A percentile compares a stretch with the other conserved stretches of the same genome.
phyloP scores from a whole-genome alignment of 1,140 invertebrate genomes.

The Papilio glaucus region DNA sequence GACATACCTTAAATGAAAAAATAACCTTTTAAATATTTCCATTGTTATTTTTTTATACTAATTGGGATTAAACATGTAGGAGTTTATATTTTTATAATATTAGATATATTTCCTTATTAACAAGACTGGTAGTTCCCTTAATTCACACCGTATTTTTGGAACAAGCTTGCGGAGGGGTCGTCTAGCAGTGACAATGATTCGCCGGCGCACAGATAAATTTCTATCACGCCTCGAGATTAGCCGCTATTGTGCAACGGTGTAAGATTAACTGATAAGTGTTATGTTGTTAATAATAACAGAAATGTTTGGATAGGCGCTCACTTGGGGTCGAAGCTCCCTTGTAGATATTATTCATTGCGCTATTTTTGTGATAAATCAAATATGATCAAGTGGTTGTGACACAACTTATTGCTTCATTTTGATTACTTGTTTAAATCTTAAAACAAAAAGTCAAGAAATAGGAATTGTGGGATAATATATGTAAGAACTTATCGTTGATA shows the following conservation, averaged over 20 bases:
- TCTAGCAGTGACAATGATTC: constrained; percentile 68
- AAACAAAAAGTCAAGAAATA: too few relatives aligned
- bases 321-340: constrained; percentile 56
- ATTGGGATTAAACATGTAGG: too few relatives aligned
- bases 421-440: background rate
- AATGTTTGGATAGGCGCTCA: constrained; percentile 69
- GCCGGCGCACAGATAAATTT: constrained; percentile 74
- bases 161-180: constrained; percentile 48
- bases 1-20: too few relatives aligned
- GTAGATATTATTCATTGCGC: constrained; percentile 61
- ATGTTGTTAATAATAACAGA: constrained; percentile 78
- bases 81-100: background rate
- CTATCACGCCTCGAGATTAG: constrained; percentile 80
- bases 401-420: constrained; percentile 10
- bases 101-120: constrained; percentile 7
- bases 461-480: too few relatives aligned
- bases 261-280: constrained; percentile 83
- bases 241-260: constrained; percentile 74
- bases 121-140: constrained; percentile 11
- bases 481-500: too few relatives aligned
- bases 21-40: too few relatives aligned
- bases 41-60: too few relatives aligned
- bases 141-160: constrained; percentile 46
- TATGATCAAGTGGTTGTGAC: constrained; percentile 10
- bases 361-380: constrained; percentile 47